Evolutionary conservation across 2,888 invertebrate species (phyloP), one percentile per base, ranked within the genome.

Genomic region (Nipponacmea schrenckii): DNA sequence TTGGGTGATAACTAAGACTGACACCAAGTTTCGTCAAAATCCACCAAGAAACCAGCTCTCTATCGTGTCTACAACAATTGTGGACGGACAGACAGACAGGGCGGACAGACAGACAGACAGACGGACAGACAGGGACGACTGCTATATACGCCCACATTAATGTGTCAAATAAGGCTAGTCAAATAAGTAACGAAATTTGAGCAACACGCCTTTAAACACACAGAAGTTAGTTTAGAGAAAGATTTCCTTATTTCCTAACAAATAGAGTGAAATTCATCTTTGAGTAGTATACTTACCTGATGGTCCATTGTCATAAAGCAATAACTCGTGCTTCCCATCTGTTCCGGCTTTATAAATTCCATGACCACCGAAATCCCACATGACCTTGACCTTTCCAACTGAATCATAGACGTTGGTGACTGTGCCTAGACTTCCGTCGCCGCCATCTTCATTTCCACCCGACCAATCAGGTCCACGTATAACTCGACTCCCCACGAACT

Each of bases 291-390:
- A 39, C 90, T 90, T 90, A 93, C 93, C 94, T 84, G 93, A 92
- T 87, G 93, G 93, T 76, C 94, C 94, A 89, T 94, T 94, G 87
- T 95, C 95, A 75, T 94, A 92, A 69, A 94, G 91, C 74, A 93
- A 89, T 64, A 95, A 89, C 89, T 95, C 95, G 84, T 92, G 94
- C 56, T 39, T 50, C 14, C 65, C 70, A 88, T 94, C 92, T 88
- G 94, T 94, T 17, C 94, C 94, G 67, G 63, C 67, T 26, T 62
- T 48, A 62, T 62, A 67, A 24, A 44, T 50, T 15, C 63, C 62
- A 24, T 67, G 20, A 24, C 44, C 27, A 27, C 71, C 71, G 14
- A 63, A 20, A 62, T 71, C 71, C 71, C 71, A 71, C n/a, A 71
- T 27, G 3, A 71, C 67, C 46, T 67, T 67, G 15, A 67, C 71